Evolutionary conservation across 2,888 invertebrate species (phyloP).

Genomic region (Harpagoxenus sublaevis): DNA sequence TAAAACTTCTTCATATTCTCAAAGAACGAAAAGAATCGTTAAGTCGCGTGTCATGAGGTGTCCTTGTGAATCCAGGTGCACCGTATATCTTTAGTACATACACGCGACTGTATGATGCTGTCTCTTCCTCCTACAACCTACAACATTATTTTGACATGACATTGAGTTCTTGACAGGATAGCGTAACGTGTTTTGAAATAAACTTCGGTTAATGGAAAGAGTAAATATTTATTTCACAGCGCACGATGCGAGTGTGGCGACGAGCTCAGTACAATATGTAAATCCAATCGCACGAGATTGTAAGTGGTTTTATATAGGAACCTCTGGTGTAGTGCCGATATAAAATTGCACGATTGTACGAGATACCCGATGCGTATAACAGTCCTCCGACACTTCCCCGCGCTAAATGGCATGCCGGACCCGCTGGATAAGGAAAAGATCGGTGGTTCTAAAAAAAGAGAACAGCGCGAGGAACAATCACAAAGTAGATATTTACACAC

Average conservation of each 20-base stretch:
- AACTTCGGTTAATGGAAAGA: neutral
- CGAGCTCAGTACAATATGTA: neutral
- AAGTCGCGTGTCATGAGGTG: conserved; percentile 5
- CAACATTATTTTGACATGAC: neutral
- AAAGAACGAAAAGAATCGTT: conserved; percentile 19
- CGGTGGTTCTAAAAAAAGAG: conserved; percentile 69
- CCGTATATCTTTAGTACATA: neutral
- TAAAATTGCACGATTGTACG: conserved; percentile 16
- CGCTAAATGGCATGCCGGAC: conserved; percentile 36
- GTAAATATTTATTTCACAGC: neutral
- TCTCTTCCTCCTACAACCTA: neutral
- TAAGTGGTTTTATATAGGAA: neutral
- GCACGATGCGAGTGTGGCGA: neutral
- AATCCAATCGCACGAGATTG: conserved; percentile 11
- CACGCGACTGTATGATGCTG: neutral
- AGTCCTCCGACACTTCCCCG: neutral
- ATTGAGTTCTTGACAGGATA: neutral
- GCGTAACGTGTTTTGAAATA: neutral
- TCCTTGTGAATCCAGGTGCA: neutral
- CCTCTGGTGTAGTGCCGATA: neutral
- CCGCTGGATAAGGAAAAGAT: conserved; percentile 52
- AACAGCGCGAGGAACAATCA: conserved; percentile 70
- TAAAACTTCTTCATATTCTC: neutral
- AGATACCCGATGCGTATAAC: conserved; percentile 39
- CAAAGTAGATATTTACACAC: conserved; percentile 73